Conservation (phyloP, 2,113 vertebrate genomes). For the Heptranchias perlo region DNA sequence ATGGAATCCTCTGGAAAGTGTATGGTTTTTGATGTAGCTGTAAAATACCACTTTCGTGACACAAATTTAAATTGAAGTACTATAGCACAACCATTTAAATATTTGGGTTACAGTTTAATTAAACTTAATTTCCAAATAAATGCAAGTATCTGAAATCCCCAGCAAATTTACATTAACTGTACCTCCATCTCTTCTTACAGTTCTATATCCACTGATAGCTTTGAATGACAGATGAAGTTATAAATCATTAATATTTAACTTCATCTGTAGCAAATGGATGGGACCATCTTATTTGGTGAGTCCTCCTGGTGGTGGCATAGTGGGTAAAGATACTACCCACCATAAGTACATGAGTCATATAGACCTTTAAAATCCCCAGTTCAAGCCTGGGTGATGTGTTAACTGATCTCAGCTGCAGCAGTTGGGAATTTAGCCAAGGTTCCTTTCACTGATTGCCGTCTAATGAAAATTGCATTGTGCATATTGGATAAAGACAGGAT, state of each 20-base stretch:
- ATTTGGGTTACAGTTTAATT: neutral
- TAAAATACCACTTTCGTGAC: neutral
- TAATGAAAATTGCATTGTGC: neutral
- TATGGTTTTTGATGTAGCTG: neutral
- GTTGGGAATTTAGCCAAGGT: neutral
- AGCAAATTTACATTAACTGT: neutral
- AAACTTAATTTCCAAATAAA: neutral
- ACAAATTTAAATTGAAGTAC: neutral
- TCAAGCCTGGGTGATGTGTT: neutral
- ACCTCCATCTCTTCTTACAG: neutral
- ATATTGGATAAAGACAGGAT: neutral
- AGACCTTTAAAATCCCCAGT: neutral
- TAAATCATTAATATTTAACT: slow-evolving; percentile 1
- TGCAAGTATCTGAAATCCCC: neutral
- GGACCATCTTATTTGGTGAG: neutral
- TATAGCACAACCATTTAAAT: neutral
- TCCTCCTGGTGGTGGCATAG: neutral
- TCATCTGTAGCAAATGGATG: neutral
- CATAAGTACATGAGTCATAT: neutral
- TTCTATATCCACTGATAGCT: neutral
- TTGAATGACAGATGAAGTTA: neutral
- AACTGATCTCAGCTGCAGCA: neutral
- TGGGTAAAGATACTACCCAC: neutral
- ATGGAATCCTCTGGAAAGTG: neutral
- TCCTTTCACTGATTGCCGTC: neutral